Conservation (phyloP, 2,888 invertebrate species). For the Thymelicus acteon region DNA sequence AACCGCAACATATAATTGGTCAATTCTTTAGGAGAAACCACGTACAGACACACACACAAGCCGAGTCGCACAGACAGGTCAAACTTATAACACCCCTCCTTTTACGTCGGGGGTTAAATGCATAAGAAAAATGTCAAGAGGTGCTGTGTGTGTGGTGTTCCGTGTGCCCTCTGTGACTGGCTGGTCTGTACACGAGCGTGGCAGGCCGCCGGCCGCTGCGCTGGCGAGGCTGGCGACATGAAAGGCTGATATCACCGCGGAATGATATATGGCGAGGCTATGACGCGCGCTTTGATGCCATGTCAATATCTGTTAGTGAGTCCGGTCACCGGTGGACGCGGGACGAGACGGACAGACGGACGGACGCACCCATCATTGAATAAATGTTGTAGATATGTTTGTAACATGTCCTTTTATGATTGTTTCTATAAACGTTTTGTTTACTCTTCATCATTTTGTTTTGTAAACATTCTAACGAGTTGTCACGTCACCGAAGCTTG, state of each 20-base stretch:
- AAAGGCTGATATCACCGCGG: conserved; percentile 59
- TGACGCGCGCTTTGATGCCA: conserved; percentile 68
- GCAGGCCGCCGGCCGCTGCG: background rate
- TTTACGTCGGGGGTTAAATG: no score
- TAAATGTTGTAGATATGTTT: conserved; percentile 2
- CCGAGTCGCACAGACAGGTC: no score
- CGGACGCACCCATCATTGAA: background rate
- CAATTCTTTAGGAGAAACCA: no score
- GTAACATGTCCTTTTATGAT: background rate
- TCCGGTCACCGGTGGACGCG: conserved; percentile 53
- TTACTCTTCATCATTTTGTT: no score
- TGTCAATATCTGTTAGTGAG: conserved; percentile 66
- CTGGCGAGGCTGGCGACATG: conserved; percentile 59
- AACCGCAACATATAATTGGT: no score
- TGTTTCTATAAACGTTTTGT: background rate
- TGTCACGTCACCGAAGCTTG: no score
- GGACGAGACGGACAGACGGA: conserved; percentile 44
- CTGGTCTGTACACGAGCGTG: conserved; percentile 45
- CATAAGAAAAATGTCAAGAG: no score
- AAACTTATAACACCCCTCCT: no score
- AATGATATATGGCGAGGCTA: conserved; percentile 71
- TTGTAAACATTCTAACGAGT: no score
- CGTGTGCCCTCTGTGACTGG: conserved; percentile 38
- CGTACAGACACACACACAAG: no score
- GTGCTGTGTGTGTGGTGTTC: no score